Conservation (phyloP, 2,888 invertebrate genomes). For the Cerastis rubricosa region DNA sequence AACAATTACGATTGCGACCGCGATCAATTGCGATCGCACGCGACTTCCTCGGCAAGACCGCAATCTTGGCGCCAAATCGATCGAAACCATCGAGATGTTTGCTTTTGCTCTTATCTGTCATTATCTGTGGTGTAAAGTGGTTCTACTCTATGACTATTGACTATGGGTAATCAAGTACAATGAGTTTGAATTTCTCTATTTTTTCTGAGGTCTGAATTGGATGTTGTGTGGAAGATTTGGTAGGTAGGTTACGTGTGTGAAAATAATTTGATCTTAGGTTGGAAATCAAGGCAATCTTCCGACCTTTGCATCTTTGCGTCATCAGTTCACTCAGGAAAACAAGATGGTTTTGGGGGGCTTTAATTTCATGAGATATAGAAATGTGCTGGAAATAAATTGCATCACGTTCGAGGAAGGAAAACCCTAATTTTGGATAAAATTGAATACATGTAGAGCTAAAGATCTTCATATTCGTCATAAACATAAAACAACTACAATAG, state of each 20-base stretch:
- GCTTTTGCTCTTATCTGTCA: conserved; percentile 70
- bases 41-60: conserved; percentile 80
- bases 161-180: conserved; percentile 62
- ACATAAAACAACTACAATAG: conserved; percentile 30
- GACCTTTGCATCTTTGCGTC: background rate
- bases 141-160: conserved; percentile 64
- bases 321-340: background rate
- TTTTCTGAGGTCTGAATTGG: conserved; percentile 12
- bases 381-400: background rate
- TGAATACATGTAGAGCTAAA: conserved; percentile 15
- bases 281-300: background rate
- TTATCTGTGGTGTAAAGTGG: conserved; percentile 69
- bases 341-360: background rate
- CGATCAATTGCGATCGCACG: conserved; percentile 79
- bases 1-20: conserved; percentile 69
- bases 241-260: conserved; percentile 10
- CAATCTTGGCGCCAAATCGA: conserved; percentile 69
- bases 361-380: background rate
- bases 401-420: background rate
- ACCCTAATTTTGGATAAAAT: conserved; percentile 4
- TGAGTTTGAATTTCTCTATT: conserved; percentile 46
- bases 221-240: background rate
- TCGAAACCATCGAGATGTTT: conserved; percentile 69
- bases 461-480: conserved; percentile 11
- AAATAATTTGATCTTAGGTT: background rate